phyloP scores from a whole-genome alignment of 2,113 vertebrate genomes.

The Microtus pennsylvanicus region DNA sequence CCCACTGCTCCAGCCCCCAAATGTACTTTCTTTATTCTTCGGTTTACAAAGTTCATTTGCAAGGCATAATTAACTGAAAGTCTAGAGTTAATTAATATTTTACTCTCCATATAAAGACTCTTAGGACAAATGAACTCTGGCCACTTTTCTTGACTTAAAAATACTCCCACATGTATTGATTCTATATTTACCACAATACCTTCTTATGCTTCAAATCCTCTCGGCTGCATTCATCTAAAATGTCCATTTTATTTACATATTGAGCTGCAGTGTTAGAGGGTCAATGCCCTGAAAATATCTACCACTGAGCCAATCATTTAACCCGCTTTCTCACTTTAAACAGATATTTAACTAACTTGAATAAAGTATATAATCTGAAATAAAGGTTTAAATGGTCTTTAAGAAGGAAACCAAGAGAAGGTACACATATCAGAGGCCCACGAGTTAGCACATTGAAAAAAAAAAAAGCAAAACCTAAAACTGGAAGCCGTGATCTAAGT shows the following conservation, averaged over 20 bases:
- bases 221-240: background rate
- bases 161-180: background rate
- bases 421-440: background rate
- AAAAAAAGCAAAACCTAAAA: too few relatives aligned
- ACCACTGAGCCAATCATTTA: too few relatives aligned
- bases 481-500: too few relatives aligned
- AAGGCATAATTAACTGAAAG: background rate
- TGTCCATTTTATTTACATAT: background rate
- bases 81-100: background rate
- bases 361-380: background rate
- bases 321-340: background rate
- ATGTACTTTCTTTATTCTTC: background rate
- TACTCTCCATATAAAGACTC: background rate
- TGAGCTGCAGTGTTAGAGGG: background rate
- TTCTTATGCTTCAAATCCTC: background rate
- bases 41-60: background rate
- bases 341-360: conserved; percentile 2
- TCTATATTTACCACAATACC: background rate
- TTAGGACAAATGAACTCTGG: background rate
- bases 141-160: background rate
- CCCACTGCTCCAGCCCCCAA: background rate
- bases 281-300: background rate
- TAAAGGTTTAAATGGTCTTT: conserved; percentile 25
- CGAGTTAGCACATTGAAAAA: background rate
- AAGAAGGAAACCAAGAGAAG: background rate